phyloP scores from a whole-genome alignment of 2,888 invertebrate species.

The Acheta domesticus region DNA sequence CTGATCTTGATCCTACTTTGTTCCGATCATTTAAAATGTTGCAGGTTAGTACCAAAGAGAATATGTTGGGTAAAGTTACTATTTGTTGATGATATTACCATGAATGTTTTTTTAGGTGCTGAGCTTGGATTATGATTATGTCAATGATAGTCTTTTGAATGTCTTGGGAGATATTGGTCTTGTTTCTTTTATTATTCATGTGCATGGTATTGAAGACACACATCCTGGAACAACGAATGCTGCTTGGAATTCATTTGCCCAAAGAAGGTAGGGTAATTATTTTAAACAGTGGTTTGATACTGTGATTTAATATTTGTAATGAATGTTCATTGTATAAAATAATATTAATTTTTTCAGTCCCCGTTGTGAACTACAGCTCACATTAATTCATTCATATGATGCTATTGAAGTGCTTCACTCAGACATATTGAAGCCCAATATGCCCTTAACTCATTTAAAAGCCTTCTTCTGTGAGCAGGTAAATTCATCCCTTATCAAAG shows the following conservation, averaged over 20 bases:
- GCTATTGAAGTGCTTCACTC: conserved; percentile 60
- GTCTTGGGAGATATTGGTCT: conserved; percentile 48
- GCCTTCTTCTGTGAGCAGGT: conserved; percentile 69
- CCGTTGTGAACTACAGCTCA: conserved; percentile 57
- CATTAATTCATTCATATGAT: conserved; percentile 65
- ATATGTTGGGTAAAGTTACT: not conserved
- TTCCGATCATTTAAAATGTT: conserved; percentile 59
- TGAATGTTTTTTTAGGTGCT: conserved; percentile 45
- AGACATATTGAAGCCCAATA: conserved; percentile 61
- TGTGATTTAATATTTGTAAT: not conserved
- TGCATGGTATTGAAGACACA: conserved; percentile 63
- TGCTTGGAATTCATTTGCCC: conserved; percentile 60
- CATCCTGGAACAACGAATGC: conserved; percentile 61
- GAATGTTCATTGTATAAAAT: not conserved
- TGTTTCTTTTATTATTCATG: conserved; percentile 63
- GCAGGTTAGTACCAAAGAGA: conserved; percentile 46
- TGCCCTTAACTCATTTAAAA: conserved; percentile 71
- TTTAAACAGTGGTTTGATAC: not conserved
- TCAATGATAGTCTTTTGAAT: conserved; percentile 52
- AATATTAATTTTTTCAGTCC: conserved; percentile 46
- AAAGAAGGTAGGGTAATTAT: conserved; percentile 47
- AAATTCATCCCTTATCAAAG: conserved; percentile 40
- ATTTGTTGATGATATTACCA: not conserved
- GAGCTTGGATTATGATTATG: conserved; percentile 57
- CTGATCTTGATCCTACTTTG: conserved; percentile 55